Base-by-base conservation (phyloP, 2,888 invertebrate genomes). In the Drosophila nr. perissopoda region DNA sequence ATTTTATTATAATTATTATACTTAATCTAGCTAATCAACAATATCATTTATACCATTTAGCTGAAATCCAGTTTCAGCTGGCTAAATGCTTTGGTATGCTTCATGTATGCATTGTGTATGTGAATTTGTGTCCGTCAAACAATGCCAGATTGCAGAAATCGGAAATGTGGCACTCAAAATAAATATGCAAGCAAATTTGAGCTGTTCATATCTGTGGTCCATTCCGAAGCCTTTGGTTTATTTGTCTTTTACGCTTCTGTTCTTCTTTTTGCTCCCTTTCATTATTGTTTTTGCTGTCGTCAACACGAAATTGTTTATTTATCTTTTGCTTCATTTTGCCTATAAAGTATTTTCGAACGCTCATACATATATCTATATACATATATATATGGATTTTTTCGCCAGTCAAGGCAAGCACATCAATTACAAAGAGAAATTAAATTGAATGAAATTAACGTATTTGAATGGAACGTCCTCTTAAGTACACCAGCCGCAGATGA, bases 241-340 rank as follows among this genome's bases (percentile, higher is more conserved):
- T 83, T 76, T 83, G 69, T 56, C 54, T 76, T 65, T 31, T 52
- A 7, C 42, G 40, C 63, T 52, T 60, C 58, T 42, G 57, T 31
- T 40, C 21, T 10, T 69, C 46, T 8, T 33, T 10, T n/a, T 33
- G 11, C 21, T 31, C 36, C 11, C 11, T 38, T 34, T 49, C 13
- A 0, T 46, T 10, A 58, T 61, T 31, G 29, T 27, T 34, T 51
- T 18, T 63, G 88, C 90, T 89, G 80, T 89, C 90, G 90, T 85
- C 57, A 67, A 33, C 62, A 61, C 42, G 29, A 42, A 59, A 53
- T 70, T 84, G 89, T 83, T 81, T 84, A 83, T 83, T 78, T 74
- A 56, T 38, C 38, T 56, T 56, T 27, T 38, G 13, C 48, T 54
- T 33, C 33, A 62, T n/a, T 31, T 59, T 54, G 18, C 16, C 64